Evolutionary conservation across 2,797 vertebrate genomes (phyloP), one percentile per base, ranked within the genome.

Genomic region (Aldrovandia affinis): DNA sequence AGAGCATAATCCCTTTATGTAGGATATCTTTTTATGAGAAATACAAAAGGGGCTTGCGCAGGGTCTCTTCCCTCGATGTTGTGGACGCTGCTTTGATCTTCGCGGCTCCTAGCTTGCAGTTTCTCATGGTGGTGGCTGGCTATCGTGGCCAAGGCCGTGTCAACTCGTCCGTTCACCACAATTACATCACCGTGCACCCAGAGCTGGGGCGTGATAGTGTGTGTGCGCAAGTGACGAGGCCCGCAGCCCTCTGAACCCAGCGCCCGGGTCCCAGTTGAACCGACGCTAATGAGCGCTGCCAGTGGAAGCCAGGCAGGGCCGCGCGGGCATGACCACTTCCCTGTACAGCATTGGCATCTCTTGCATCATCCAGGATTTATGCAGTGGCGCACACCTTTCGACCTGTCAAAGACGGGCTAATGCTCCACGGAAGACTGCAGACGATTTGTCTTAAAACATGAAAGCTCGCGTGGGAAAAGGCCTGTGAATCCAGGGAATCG

Each of bases 81-180:
- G 78, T 20, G 59, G 20, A 65, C 50, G 44, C 68, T 78, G 61
- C 82, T 81, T 85, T 78, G 79, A 86, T 75, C 25, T 59, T 2
- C 80, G 33, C 28, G 14, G 42, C 73, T 44, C n/a, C 78, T 44
- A 36, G 47, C 47, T 65, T 85, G 88, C 86, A 80, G 84, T 82
- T 87, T 90, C 82, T 83, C 84, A 80, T 86, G 90, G 88, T 91
- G 88, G 91, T 88, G 89, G 89, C 65, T 80, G 85, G 89, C 88
- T 91, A 92, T 92, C 91, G 90, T 92, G 91, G 90, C 89, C 87
- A 90, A 92, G 86, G 81, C 61, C 83, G 91, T 93, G 94, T 93
- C 92, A 94, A 92, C 94, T 92, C 86, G 92, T 93, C 89, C 87
- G 84, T 87, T 93, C 90, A 90, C 87, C 92, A 82, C 90, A 93